A percentile compares a stretch with the other conserved stretches of the same genome.
Evolutionary conservation across 2,113 vertebrate species (phyloP).

Genomic region (Furnarius figulus): DNA sequence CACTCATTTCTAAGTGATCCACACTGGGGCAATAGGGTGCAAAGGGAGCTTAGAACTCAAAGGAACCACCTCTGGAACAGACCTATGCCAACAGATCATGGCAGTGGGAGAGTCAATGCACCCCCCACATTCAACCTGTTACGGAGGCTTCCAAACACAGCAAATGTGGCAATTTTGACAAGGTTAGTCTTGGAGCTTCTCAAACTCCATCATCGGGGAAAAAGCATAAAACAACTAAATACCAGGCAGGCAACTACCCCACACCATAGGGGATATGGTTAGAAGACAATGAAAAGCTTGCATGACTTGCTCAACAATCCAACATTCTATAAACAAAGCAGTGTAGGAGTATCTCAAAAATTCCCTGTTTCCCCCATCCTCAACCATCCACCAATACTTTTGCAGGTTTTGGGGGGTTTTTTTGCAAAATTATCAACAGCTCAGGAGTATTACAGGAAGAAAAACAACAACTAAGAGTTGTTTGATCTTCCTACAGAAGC

Average conservation of each 20-base stretch:
- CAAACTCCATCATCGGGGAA: neutral
- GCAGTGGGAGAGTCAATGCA: neutral
- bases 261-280: neutral
- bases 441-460: neutral
- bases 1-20: neutral
- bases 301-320: neutral
- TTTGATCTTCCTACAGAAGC: neutral
- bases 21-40: rapidly evolving
- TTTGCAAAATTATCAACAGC: neutral
- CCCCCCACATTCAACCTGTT: rapidly evolving
- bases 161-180: neutral
- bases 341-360: neutral
- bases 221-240: neutral
- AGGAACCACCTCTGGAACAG: neutral
- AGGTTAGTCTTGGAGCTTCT: neutral
- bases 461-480: neutral
- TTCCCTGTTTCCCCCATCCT: neutral
- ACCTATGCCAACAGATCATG: neutral
- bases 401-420: neutral
- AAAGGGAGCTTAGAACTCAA: neutral
- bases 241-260: neutral
- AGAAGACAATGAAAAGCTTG: neutral
- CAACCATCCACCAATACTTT: neutral
- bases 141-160: neutral
- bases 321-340: neutral